These are phyloP conservation scores for Epizoanthus fatuus DNA, from an alignment of 92 coral and sea anemone species.

Conservation along the genomic window DNA sequence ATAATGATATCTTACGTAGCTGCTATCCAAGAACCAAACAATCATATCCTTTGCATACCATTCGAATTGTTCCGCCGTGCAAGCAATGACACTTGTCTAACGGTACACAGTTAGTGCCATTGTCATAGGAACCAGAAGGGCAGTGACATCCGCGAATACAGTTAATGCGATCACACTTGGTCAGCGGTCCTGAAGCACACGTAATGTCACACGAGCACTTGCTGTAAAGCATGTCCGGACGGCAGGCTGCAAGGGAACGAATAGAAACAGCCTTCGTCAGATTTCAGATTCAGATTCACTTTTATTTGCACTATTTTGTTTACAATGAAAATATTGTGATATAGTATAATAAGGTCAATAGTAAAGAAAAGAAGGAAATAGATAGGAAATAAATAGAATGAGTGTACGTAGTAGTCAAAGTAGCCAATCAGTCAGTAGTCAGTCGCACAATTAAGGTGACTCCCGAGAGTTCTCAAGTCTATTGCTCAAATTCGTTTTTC, in stretches of 20 bases:
- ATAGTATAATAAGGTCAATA: no score
- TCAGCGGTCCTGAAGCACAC: slow-evolving; percentile 52
- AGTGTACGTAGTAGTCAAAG: no score
- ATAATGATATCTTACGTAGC: not conserved
- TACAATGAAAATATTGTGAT: no score
- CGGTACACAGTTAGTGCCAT: slow-evolving; percentile 74
- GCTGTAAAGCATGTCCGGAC: slow-evolving; percentile 62
- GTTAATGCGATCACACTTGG: slow-evolving; percentile 32
- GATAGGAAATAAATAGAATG: no score
- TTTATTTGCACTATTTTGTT: no score
- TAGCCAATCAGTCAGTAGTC: no score
- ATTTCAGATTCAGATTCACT: not conserved
- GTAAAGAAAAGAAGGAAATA: no score
- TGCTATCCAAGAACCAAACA: not conserved
- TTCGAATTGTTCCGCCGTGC: slow-evolving; percentile 40
- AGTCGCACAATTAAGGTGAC: no score
- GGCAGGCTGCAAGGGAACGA: slow-evolving; percentile 60
- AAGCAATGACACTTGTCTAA: slow-evolving; percentile 59
- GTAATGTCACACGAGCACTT: slow-evolving; percentile 75
- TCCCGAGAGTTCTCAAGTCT: no score
- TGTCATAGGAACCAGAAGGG: slow-evolving; percentile 70
- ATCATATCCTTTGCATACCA: slow-evolving; percentile 51
- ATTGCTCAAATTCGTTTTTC: no score
- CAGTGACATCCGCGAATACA: slow-evolving; percentile 84
- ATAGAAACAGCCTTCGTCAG: no score